Percentiles rank a stretch among this genome's conserved stretches.
These are phyloP conservation scores for Gasteruption jaculator DNA, from an alignment of 2,888 invertebrate species.

Conservation along the genomic window DNA sequence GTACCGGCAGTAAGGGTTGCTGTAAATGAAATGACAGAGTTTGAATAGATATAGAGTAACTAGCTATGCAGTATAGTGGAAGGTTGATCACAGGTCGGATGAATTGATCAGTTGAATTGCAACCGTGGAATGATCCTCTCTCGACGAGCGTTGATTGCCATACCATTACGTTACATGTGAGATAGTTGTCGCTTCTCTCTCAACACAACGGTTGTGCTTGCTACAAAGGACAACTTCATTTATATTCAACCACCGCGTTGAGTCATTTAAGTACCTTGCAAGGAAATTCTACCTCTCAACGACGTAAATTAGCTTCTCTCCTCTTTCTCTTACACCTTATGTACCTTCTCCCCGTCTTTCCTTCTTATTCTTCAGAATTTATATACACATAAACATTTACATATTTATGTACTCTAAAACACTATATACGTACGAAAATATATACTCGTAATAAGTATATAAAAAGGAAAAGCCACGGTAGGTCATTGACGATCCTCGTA, in stretches of 20 bases:
- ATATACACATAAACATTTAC: too few species aligned
- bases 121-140: slow-evolving; percentile 26
- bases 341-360: background rate
- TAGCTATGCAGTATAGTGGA: too few species aligned
- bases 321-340: slow-evolving; percentile 11
- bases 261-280: slow-evolving; percentile 25
- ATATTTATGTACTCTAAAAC: too few species aligned
- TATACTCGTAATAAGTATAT: too few species aligned
- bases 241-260: slow-evolving; percentile 24
- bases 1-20: too few species aligned
- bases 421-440: too few species aligned
- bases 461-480: too few species aligned
- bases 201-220: slow-evolving; percentile 2
- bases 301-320: slow-evolving; percentile 14
- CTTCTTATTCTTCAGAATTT: background rate
- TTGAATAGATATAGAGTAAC: too few species aligned
- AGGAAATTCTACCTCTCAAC: slow-evolving; percentile 21
- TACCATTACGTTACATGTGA: slow-evolving; percentile 25
- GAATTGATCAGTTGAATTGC: slow-evolving; percentile 23
- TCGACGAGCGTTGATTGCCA: slow-evolving; percentile 27
- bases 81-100: too few species aligned
- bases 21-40: too few species aligned
- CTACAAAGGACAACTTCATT: slow-evolving; percentile 28
- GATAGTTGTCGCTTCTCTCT: slow-evolving; percentile 22
- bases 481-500: too few species aligned